phyloP scores from a whole-genome alignment of 1,140 invertebrate species.

The Asbolus verrucosus region DNA sequence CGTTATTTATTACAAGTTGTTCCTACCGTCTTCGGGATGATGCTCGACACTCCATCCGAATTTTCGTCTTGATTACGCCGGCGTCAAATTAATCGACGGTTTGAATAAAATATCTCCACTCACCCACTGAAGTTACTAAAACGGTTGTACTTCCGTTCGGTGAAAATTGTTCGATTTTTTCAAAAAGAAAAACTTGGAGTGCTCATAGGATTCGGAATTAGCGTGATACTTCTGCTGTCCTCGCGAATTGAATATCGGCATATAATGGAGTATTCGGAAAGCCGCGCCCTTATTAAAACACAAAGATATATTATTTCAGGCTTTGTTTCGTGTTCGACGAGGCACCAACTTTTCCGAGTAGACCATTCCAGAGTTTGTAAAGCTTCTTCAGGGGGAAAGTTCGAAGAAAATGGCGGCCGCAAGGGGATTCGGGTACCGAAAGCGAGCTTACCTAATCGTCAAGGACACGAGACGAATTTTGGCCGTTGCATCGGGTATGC shows the following conservation, averaged over 20 bases:
- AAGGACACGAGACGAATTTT: no score
- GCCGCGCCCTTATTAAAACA: background rate
- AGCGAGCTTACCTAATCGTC: no score
- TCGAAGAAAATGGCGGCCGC: background rate
- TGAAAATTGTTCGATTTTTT: background rate
- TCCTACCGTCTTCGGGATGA: background rate
- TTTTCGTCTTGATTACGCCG: slow-evolving; percentile 1
- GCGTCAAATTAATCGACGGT: slow-evolving; percentile 1
- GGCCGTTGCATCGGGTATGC: no score
- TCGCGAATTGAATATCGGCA: no score
- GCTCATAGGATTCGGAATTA: no score
- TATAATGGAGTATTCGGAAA: no score
- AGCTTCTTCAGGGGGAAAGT: slow-evolving; percentile 5
- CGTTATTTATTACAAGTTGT: slow-evolving; percentile 15
- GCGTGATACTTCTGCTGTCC: no score
- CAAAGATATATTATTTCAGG: slow-evolving; percentile 17
- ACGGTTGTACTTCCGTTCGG: background rate
- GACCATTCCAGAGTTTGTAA: background rate
- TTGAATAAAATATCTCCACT: no score
- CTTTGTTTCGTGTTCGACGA: background rate
- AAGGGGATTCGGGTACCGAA: background rate
- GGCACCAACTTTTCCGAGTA: background rate
- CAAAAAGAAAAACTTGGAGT: background rate
- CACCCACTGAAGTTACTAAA: no score
- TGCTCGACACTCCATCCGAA: background rate